These are phyloP conservation scores for Enteromius argenteus DNA, from an alignment of 2,797 vertebrate species.

Conservation along the genomic window DNA sequence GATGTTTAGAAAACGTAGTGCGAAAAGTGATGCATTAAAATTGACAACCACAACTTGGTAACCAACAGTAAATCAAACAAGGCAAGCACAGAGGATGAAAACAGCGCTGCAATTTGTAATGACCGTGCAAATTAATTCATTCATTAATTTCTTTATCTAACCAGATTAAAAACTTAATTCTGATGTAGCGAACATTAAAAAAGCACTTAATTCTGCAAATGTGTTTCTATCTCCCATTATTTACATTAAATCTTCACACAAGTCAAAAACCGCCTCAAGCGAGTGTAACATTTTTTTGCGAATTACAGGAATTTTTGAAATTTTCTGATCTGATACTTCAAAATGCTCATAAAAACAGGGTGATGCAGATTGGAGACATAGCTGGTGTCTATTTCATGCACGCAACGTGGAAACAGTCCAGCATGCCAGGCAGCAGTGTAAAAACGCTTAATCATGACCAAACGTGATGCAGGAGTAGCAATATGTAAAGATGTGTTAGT, in stretches of 20 bases:
- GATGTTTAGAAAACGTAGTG: neutral
- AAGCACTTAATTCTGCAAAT: neutral
- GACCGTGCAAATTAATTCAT: neutral
- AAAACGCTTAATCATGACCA: neutral
- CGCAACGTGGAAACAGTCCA: too few relatives aligned
- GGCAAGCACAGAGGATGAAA: neutral
- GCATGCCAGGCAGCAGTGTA: neutral
- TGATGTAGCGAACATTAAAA: too few relatives aligned
- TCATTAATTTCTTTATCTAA: too few relatives aligned
- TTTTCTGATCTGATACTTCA: neutral
- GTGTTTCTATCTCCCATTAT: neutral
- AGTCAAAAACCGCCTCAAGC: neutral
- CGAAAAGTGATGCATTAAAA: neutral
- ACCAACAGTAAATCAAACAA: neutral
- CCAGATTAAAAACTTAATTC: too few relatives aligned
- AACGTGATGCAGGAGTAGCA: neutral
- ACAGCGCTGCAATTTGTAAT: neutral
- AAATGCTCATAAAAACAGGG: neutral
- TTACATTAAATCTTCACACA: neutral
- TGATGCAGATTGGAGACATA: too few relatives aligned
- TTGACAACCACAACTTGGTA: neutral
- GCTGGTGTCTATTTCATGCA: neutral
- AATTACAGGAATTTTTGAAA: too few relatives aligned
- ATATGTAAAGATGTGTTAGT: neutral
- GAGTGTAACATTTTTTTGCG: neutral